These are phyloP conservation scores for Lycaon pictus DNA, from an alignment of 2,113 vertebrate genomes.

Conservation along the genomic window DNA sequence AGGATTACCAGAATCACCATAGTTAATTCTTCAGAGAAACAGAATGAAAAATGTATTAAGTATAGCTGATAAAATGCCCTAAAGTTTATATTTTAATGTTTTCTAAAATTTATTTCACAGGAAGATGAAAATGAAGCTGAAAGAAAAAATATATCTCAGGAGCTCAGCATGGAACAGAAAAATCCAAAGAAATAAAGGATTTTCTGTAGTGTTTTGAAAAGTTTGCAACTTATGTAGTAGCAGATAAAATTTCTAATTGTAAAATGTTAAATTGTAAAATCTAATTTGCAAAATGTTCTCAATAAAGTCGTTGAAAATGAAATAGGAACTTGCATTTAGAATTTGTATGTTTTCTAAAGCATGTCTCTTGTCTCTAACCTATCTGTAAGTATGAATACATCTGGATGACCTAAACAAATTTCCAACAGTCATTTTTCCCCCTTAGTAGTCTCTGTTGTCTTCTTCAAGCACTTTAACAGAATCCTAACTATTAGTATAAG, in stretches of 20 bases:
- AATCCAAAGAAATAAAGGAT: slow-evolving; percentile 87
- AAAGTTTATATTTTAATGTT: slow-evolving; percentile 79
- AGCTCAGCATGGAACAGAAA: slow-evolving; percentile 86
- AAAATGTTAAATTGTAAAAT: slow-evolving; percentile 84
- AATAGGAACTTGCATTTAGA: slow-evolving; percentile 81
- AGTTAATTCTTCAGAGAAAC: slow-evolving; percentile 21
- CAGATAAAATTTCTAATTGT: slow-evolving; percentile 87
- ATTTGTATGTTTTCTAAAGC: slow-evolving; percentile 58
- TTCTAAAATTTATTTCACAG: slow-evolving; percentile 87
- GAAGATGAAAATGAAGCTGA: slow-evolving; percentile 89
- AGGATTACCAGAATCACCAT: neutral
- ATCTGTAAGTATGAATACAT: neutral
- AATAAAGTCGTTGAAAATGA: slow-evolving; percentile 89
- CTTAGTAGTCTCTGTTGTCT: neutral
- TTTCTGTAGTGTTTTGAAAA: slow-evolving; percentile 82
- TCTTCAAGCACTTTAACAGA: neutral
- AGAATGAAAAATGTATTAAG: slow-evolving; percentile 37
- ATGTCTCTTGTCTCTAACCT: slow-evolving; percentile 23
- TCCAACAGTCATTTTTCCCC: neutral
- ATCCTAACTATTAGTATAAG: neutral
- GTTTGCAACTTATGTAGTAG: slow-evolving; percentile 83
- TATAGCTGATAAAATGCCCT: slow-evolving; percentile 40
- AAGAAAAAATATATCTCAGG: slow-evolving; percentile 89
- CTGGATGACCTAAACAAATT: neutral
- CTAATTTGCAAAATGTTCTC: slow-evolving; percentile 85